Evolutionary conservation across 1,140 invertebrate genomes (phyloP).

Genomic region (Drosophila seguyi): DNA sequence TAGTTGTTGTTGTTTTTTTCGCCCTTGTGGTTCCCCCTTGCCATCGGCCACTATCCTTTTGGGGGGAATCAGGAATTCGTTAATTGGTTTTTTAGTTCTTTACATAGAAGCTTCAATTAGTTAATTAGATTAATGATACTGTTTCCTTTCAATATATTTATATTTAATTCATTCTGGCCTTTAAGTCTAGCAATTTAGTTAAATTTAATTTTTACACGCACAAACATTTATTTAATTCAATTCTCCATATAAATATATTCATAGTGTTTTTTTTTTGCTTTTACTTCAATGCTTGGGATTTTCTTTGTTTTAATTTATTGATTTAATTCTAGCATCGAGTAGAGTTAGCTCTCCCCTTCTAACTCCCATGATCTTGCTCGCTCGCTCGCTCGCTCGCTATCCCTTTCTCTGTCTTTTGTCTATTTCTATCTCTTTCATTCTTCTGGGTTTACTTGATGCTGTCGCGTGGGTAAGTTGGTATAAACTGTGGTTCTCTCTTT

Average conservation of each 20-base stretch:
- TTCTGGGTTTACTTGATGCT: conserved; percentile 52
- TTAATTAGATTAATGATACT: conserved; percentile 83
- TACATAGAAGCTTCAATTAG: conserved; percentile 83
- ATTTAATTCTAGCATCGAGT: conserved; percentile 55
- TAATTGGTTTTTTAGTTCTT: conserved; percentile 78
- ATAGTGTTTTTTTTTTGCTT: conserved; percentile 19
- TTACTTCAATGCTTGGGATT: conserved; percentile 30
- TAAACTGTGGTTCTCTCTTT: conserved; percentile 48
- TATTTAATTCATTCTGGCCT: conserved; percentile 55
- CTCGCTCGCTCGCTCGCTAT: conserved; percentile 36
- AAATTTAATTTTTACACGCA: conserved; percentile 83
- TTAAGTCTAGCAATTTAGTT: conserved; percentile 80
- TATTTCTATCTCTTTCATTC: conserved; percentile 34
- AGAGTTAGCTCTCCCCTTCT: conserved; percentile 51
- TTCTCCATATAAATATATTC: conserved; percentile 74
- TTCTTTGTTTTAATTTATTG: conserved; percentile 38
- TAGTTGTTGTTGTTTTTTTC: conserved; percentile 3
- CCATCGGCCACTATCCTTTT: conserved; percentile 22
- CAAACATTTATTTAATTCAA: conserved; percentile 82
- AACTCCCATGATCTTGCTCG: conserved; percentile 33
- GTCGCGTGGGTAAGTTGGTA: conserved; percentile 77
- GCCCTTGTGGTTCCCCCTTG: conserved; percentile 13
- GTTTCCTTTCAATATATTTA: conserved; percentile 75
- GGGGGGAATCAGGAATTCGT: conserved; percentile 40
- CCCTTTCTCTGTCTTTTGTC: conserved; percentile 3